Conservation (phyloP, 1,140 invertebrate genomes). For the Pemphigus obesinymphae region DNA sequence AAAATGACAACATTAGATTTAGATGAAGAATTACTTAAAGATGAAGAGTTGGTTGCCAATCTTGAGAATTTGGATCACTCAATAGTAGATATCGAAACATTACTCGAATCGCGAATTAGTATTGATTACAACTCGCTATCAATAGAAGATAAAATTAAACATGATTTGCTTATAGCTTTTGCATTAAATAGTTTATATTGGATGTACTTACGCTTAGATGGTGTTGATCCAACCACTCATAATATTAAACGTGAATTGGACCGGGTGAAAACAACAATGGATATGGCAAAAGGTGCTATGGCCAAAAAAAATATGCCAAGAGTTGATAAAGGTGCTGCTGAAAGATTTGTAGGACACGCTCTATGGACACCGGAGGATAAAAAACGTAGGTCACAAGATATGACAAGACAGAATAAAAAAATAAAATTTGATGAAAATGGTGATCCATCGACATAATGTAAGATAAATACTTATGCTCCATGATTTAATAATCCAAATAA, state of each 20-base stretch:
- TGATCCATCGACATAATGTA: neutral
- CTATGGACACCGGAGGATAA: constrained; percentile 52
- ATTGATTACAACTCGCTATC: constrained; percentile 53
- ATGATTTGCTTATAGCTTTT: constrained; percentile 58
- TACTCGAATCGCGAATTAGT: constrained; percentile 11
- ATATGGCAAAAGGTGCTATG: constrained; percentile 57
- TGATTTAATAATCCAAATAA: too few species aligned
- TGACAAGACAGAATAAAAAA: constrained; percentile 19
- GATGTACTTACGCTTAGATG: constrained; percentile 57
- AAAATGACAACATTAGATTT: constrained; percentile 9
- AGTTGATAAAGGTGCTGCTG: constrained; percentile 55
- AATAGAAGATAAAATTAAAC: constrained; percentile 57
- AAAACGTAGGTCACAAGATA: neutral
- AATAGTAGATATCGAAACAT: constrained; percentile 17
- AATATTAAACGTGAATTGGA: constrained; percentile 52
- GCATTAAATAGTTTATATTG: constrained; percentile 59
- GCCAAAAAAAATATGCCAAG: constrained; percentile 55
- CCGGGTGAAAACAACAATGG: constrained; percentile 57
- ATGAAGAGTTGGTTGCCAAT: neutral
- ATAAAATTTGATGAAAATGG: constrained; percentile 43
- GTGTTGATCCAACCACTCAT: constrained; percentile 52
- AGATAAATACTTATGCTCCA: too few species aligned
- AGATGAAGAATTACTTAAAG: constrained; percentile 25
- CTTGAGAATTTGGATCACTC: constrained; percentile 20
- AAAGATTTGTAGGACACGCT: constrained; percentile 59